Evolutionary conservation across 2,797 vertebrate species (phyloP), one percentile per base, ranked within the genome.

Genomic region (Chrysocyon brachyurus): DNA sequence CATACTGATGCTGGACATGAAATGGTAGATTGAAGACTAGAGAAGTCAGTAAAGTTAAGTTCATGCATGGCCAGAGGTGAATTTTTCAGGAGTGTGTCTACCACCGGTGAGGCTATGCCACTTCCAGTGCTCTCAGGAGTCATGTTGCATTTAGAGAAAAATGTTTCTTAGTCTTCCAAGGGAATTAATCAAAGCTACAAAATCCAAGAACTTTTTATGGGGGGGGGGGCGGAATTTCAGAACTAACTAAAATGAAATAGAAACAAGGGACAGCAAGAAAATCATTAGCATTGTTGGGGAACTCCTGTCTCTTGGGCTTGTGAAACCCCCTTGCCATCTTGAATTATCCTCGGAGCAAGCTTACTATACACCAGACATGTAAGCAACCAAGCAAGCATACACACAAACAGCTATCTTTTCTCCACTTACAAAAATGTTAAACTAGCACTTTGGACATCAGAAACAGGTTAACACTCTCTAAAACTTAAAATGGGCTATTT

Each of bases 231-330:
- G 17, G 83, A 40, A 46, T 84, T 92, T 78, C 33, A 75, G 54
- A 90, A 22, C 22, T 70, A 73, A 75, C n/a, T 49, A 28, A 86
- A 86, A 81, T 61, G 14, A 86, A 83, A 28, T 14, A 52, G 19
- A 87, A 79, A 72, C 12, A n/a, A 79, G 96, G 6, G 33, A 36
- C 26, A 78, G 19, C 8, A 89, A 91, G 63, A 90, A 97, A 91
- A 72, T 52, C 68, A 54, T 24, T 31, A 72, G 15, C 31, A 52
- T 1, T 28, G 2, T 56, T 24, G 31, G 7, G 40, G 54, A 56
- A 28, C 61, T 2, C 46, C 31, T 33, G 64, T 33, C 64, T 68
- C 15, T 57, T 40, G 12, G 10, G 28, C 26, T 49, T 70, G 6
- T 46, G 73, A 90, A 78, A 64, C 5, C 12, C 52, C 22, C 78